Conservation (phyloP, 2,888 invertebrate genomes). For the Corythucha ciliata region DNA sequence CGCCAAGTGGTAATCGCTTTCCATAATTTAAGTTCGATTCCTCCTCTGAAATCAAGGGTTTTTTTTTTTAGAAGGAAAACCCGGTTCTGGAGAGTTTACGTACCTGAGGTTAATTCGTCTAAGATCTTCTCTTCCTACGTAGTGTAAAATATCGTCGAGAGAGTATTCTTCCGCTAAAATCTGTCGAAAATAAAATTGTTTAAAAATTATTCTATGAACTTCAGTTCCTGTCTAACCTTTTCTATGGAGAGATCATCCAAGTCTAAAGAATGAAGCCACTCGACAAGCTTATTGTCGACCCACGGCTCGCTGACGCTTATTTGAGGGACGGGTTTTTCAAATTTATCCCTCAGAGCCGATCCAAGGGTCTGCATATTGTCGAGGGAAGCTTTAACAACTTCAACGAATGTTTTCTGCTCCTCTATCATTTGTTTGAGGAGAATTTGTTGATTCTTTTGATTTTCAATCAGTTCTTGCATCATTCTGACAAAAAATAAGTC, state of each 20-base stretch:
- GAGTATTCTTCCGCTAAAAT: constrained; percentile 67
- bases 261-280: constrained; percentile 62
- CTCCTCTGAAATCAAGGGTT: constrained; percentile 51
- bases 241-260: constrained; percentile 58
- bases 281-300: constrained; percentile 50
- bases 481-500: constrained; percentile 44
- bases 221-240: too few species aligned
- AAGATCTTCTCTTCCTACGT: constrained; percentile 74
- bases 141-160: constrained; percentile 65
- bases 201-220: too few species aligned
- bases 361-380: constrained; percentile 37
- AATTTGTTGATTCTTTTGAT: constrained; percentile 62
- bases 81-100: constrained; percentile 33
- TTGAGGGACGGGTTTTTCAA: constrained; percentile 39
- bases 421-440: constrained; percentile 59
- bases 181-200: constrained; percentile 39
- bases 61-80: constrained; percentile 1
- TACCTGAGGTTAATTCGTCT: constrained; percentile 68
- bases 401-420: constrained; percentile 49
- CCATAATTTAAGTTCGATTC: constrained; percentile 78
- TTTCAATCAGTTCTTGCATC: constrained; percentile 64
- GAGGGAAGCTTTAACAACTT: constrained; percentile 47
- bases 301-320: constrained; percentile 41
- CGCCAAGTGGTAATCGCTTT: constrained; percentile 61
- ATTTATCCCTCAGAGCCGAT: too few species aligned